Percentiles rank a stretch among this genome's conserved stretches.
Conservation (phyloP, 2,888 invertebrate species). For the Desoria tigrina region DNA sequence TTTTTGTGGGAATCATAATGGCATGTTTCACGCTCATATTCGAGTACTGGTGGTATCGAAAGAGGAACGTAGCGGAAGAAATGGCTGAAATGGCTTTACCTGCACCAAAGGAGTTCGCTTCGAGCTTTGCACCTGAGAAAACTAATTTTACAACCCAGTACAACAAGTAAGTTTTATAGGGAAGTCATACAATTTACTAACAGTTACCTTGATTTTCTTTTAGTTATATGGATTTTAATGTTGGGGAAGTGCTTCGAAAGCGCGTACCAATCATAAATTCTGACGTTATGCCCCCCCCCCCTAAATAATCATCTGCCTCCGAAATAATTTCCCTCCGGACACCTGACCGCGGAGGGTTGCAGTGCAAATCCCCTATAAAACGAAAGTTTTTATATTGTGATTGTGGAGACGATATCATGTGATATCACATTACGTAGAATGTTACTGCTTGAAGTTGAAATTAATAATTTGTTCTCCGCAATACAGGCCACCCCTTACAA, state of each 20-base stretch:
- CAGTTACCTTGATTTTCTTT: neutral
- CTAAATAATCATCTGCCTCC: too few relatives aligned
- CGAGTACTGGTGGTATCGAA: constrained; percentile 86
- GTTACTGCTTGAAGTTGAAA: too few relatives aligned
- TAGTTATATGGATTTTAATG: neutral
- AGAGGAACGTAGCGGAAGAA: constrained; percentile 52
- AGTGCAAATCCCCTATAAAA: too few relatives aligned
- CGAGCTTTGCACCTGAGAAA: constrained; percentile 44
- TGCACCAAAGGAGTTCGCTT: constrained; percentile 49
- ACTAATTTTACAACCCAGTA: constrained; percentile 54
- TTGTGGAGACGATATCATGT: too few relatives aligned
- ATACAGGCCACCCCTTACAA: constrained; percentile 29
- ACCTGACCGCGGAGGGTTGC: too few relatives aligned
- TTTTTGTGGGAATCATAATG: constrained; percentile 90
- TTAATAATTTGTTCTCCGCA: too few relatives aligned
- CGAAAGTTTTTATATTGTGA: too few relatives aligned
- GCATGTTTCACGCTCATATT: constrained; percentile 87
- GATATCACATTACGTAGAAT: too few relatives aligned
- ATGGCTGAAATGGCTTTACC: constrained; percentile 53
- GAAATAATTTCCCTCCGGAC: too few relatives aligned
- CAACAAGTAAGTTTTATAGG: constrained; percentile 45
- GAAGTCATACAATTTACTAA: neutral
- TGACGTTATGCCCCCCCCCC: too few relatives aligned
- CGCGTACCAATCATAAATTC: too few relatives aligned
- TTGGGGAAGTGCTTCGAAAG: too few relatives aligned